Evolutionary conservation across 2,797 vertebrate genomes (phyloP).

Genomic region (Acrossocheilus wenchowensis): DNA sequence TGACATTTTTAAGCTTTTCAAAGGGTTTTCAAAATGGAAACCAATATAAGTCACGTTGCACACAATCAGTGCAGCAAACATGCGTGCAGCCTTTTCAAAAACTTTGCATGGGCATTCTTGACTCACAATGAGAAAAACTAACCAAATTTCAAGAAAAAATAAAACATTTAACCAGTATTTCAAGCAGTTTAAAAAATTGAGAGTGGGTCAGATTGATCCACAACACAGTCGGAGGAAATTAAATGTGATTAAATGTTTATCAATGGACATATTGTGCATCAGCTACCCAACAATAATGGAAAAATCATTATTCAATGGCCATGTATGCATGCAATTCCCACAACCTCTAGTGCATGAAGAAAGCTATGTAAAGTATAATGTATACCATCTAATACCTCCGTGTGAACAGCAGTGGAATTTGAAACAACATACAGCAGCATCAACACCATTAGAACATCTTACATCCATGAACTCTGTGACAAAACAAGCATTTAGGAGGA

Average conservation of each 20-base stretch:
- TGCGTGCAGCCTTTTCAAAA: too few relatives aligned
- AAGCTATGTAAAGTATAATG: not conserved
- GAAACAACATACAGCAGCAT: not conserved
- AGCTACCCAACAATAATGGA: not conserved
- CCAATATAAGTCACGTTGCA: not conserved
- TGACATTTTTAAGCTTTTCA: not conserved
- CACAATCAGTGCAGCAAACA: too few relatives aligned
- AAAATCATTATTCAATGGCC: too few relatives aligned
- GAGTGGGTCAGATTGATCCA: not conserved
- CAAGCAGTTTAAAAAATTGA: not conserved
- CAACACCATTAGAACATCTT: not conserved
- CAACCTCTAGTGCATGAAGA: not conserved
- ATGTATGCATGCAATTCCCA: not conserved
- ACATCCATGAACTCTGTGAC: constrained; percentile 31
- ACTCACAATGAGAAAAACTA: too few relatives aligned
- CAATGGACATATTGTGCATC: not conserved
- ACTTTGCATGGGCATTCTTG: too few relatives aligned
- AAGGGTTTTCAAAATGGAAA: not conserved
- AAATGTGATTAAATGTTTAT: not conserved
- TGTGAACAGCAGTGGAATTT: not conserved
- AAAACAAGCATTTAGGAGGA: constrained; percentile 35
- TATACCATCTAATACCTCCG: too few relatives aligned
- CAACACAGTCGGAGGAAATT: not conserved
- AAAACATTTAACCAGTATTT: not conserved
- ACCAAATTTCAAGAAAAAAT: not conserved